Evolutionary conservation across 1,140 invertebrate species (phyloP), one percentile per base, ranked within the genome.

Genomic region (Orius insidiosus): DNA sequence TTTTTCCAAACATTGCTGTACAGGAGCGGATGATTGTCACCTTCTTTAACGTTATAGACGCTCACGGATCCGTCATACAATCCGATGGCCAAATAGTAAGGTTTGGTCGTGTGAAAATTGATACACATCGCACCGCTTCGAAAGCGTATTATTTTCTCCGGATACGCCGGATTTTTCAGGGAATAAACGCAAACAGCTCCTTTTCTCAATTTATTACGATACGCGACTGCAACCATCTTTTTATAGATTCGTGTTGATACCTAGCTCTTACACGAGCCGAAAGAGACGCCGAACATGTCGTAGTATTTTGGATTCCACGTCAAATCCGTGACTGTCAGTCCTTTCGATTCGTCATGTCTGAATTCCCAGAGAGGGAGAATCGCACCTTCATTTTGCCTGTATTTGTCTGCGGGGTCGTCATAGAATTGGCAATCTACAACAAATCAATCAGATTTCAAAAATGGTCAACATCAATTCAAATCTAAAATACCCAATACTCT

Each of bases 371-470:
- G 62, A 0, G 90, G 90, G 39, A 96, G 62, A 4, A 95, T 59
- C 1, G 88, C 89, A 1, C 90, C 90, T 66, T 93, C 85, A 8
- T 80, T 80, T 19, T 88, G 83, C 46, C 88, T 75, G 60, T 78
- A 95, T 62, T 94, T 88, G 66, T 96, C 92, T 5, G 88, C 87
- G 0, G 82, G 81, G 65, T 95, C 90, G 60, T 96, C 87, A 77
- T 83, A 96, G 59, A 93, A 95, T 55, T 80, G 78, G 63, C 92
- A 95, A 69, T 96, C 92, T 83, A 64, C 52, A 51, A 60, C 63
- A 68, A 51, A 41, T 15, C 4, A 16, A 41, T 14, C 4, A 18
- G 13, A 41, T 24, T 24, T 7, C 24, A 24, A n/a, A n/a, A n/a
- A n/a, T n/a, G n/a, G n/a, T 7, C 19, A 14, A 40, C 2, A 34